Conservation (phyloP, 2,888 invertebrate genomes). For the Chrysina gloriosa region DNA sequence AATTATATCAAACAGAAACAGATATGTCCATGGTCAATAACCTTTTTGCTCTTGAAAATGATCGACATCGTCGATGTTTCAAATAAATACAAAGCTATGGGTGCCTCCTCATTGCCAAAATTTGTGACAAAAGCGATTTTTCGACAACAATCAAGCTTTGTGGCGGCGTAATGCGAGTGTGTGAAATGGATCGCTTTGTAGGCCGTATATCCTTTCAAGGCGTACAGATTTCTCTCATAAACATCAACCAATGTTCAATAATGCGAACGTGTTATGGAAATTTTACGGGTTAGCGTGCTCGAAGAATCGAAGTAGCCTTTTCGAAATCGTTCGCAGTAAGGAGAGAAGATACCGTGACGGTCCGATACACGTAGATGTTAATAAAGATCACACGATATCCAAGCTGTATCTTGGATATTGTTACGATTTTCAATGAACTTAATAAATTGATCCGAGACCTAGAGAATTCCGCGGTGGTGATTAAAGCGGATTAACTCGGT, state of each 20-base stretch:
- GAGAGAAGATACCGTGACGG: neutral
- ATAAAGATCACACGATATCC: constrained; percentile 7
- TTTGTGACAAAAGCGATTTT: neutral
- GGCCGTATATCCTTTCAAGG: constrained; percentile 24
- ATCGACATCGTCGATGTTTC: neutral
- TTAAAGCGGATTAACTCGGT: neutral
- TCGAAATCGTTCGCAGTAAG: constrained; percentile 15
- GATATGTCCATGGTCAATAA: neutral
- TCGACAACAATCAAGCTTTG: neutral
- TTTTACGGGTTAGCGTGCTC: constrained; percentile 28
- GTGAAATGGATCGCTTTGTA: constrained; percentile 18
- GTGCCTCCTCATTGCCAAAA: neutral
- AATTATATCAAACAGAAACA: neutral
- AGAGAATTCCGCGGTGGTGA: neutral
- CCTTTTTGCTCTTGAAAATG: neutral
- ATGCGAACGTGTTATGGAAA: constrained; percentile 30
- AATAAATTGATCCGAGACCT: neutral
- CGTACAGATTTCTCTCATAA: constrained; percentile 24
- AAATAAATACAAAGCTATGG: neutral
- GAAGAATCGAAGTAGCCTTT: constrained; percentile 15
- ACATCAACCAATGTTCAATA: constrained; percentile 24
- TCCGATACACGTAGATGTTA: constrained; percentile 5
- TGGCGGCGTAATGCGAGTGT: neutral
- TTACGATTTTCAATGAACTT: neutral
- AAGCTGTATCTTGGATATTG: neutral